Base-by-base conservation (phyloP, 2,888 invertebrate genomes). In the Epinotia nisella region DNA sequence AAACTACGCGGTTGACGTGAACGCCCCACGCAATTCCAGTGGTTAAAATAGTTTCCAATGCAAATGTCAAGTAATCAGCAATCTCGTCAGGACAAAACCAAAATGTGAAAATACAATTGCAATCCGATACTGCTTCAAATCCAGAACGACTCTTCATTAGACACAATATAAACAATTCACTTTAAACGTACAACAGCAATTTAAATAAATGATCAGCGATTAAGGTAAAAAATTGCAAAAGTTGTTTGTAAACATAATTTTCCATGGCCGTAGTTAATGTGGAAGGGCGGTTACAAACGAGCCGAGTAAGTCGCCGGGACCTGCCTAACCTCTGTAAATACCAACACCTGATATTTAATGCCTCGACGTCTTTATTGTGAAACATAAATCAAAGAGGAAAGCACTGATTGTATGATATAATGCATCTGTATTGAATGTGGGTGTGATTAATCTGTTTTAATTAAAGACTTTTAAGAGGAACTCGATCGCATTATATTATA, bases 351-450 rank as follows among this genome's bases (percentile, higher is more conserved):
- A 85, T 84, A 87, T 84, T 85, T 82, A 82, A 83, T 84, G 83
- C 85, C 78, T 78, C 66, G 79, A 85, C 81, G 84, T 83, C 83
- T 86, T 84, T 83, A 86, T 84, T 82, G 81, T 80, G 75, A 78
- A 73, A 76, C 78, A 84, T 87, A 86, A 87, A 87, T 88, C 83
- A 85, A 67, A 74, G 75, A 77, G 75, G 76, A 80, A 81, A 81
- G 78, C 76, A 64, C 76, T 78, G 83, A 82, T 82, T 81, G 75
- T 58, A 62, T 74, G 82, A 85, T 84, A 82, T 81, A 85, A 82
- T 79, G 72, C 76, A 81, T 81, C 74, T 76, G 67, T 76, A 81
- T 83, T 79, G 73, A 76, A 69, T 49, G 64, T 73, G 68, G 69
- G 73, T 64, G 62, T 73, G 69, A 73, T 73, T 73, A 64, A 73